phyloP scores from a whole-genome alignment of 2,113 vertebrate genomes.

The Notothenia coriiceps region DNA sequence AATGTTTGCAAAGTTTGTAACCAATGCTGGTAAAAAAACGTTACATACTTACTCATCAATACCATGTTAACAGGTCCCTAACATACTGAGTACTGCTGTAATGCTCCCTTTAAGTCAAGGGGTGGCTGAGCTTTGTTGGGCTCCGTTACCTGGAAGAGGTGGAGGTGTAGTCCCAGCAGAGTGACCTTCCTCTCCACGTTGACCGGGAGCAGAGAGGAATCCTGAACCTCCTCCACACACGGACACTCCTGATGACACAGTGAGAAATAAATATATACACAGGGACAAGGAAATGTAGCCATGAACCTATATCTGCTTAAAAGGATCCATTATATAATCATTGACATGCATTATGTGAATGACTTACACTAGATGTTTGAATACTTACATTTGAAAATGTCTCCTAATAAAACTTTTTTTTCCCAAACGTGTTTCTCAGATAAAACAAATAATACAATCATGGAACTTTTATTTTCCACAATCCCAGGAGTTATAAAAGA shows the following conservation, averaged over 20 bases:
- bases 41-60: not conserved
- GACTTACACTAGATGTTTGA: no score
- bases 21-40: not conserved
- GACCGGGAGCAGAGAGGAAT: conserved; percentile 89
- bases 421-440: no score
- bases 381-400: no score
- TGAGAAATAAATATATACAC: not conserved
- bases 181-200: conserved; percentile 89
- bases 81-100: no score
- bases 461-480: no score
- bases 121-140: not conserved
- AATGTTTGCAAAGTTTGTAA: not conserved
- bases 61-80: not conserved
- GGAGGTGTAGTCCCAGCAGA: conserved; percentile 90
- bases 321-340: no score
- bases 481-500: no score
- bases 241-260: conserved; percentile 87
- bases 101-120: not conserved
- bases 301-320: no score
- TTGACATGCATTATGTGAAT: no score
- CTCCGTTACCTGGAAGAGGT: conserved; percentile 89
- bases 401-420: no score
- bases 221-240: conserved; percentile 90
- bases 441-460: no score
- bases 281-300: no score